Conservation (phyloP, 2,888 invertebrate species). For the Graphium colonna region DNA sequence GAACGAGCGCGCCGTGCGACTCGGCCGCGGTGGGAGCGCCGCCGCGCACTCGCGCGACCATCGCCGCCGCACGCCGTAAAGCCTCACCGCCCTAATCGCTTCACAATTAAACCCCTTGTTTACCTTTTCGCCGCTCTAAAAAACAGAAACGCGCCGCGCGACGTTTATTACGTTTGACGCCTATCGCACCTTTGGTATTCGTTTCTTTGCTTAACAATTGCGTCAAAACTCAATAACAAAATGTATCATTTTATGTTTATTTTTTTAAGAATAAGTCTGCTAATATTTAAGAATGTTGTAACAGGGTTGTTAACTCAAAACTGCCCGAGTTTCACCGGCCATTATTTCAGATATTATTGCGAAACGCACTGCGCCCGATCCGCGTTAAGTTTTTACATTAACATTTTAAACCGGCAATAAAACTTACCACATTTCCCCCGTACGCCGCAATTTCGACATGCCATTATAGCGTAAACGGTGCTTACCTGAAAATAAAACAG, state of each 20-base stretch:
- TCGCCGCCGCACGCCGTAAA: constrained; percentile 68
- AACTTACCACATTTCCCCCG: constrained; percentile 8
- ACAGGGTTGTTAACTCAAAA: background rate
- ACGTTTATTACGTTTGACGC: constrained; percentile 18
- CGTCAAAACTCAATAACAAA: background rate
- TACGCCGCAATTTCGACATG: background rate
- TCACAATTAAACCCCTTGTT: constrained; percentile 71
- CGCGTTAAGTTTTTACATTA: background rate
- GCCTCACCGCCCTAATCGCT: constrained; percentile 72
- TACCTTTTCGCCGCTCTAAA: constrained; percentile 57
- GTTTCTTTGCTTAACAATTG: constrained; percentile 10
- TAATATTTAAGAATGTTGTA: no score
- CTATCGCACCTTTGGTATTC: background rate
- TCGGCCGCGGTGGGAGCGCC: constrained; percentile 64
- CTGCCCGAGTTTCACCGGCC: background rate
- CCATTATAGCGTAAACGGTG: constrained; percentile 14
- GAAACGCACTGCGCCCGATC: background rate
- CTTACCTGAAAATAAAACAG: constrained; percentile 39
- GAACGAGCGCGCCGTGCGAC: constrained; percentile 65
- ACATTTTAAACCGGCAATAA: constrained; percentile 2
- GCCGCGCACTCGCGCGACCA: constrained; percentile 58
- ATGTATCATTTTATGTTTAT: background rate
- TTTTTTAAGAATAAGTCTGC: background rate
- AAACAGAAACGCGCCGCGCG: constrained; percentile 24
- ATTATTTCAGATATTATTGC: background rate